Base-by-base conservation (phyloP, 2,888 invertebrate genomes). In the Sturmia bella region DNA sequence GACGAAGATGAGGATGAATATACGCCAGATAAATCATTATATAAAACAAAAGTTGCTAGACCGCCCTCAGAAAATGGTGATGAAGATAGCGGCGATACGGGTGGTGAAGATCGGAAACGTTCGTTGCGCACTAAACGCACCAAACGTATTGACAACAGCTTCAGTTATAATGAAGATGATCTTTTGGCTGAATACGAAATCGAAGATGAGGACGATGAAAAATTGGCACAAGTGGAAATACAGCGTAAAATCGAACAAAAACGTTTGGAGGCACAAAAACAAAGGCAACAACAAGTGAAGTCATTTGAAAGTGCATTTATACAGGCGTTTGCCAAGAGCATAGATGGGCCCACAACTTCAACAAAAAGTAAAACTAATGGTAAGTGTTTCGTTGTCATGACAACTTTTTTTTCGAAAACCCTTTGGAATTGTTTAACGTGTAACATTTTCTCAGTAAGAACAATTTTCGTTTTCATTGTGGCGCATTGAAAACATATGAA, bases 81-180 rank as follows among this genome's bases (percentile, higher is more conserved):
- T 21, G 41, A 74, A 52, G 76, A 76, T 7, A 84, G 81, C 19
- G 52, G 61, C 1, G 84, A 78, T 66, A 68, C 61, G 61, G 73
- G 75, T 21, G 86, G 83, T 24, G 85, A n/a, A n/a, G n/a, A 85
- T 66, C 84, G 85, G 1, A 86, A 86, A 32, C 84, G 84, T 17
- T 86, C 87, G 0, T 70, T 87, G 41, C 87, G 87, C 0, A 85
- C 85, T 9, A 87, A 86, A 59, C 85, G 86, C 12, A 84, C 85
- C 24, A 85, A 85, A 27, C 85, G 87, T 17, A 82, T 85, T 15
- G 87, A 87, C 70, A 84, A 86, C 57, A 86, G 84, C 4, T 86
- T 85, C 54, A 85, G 85, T n/a, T 86, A 87, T 39, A 86, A 86
- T 57, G 86, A 86, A 76, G 87, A 86, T 37, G 85, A 86, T 27